Conservation (phyloP, 2,797 vertebrate species). For the Sparidentex hasta region DNA sequence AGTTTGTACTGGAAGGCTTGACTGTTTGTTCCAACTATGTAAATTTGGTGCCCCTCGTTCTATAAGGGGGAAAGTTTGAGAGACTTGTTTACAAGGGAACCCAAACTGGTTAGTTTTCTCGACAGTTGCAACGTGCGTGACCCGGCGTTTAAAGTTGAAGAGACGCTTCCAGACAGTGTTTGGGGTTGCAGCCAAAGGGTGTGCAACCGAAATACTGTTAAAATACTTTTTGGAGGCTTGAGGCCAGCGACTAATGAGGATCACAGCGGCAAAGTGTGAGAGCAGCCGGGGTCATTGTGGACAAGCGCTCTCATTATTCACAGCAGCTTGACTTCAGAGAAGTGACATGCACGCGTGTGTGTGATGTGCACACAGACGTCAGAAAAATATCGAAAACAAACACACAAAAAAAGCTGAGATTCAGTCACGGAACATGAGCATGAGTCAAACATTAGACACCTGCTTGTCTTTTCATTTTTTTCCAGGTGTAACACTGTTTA, state of each 20-base stretch:
- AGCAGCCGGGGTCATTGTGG: conserved; percentile 54
- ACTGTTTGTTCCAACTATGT: conserved; percentile 7
- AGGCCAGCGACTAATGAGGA: conserved; percentile 49
- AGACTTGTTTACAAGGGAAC: neutral
- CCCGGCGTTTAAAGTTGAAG: conserved; percentile 35
- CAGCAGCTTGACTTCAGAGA: conserved; percentile 39
- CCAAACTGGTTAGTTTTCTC: conserved; percentile 5
- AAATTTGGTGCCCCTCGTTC: conserved; percentile 7
- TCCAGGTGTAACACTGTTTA: neutral
- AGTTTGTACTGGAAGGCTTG: conserved; percentile 5
- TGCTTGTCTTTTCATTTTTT: neutral
- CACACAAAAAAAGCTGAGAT: too few relatives aligned
- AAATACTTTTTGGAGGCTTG: conserved; percentile 33
- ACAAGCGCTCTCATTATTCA: conserved; percentile 66
- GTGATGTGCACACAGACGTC: neutral
- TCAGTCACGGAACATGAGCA: neutral
- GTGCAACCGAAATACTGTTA: conserved; percentile 39
- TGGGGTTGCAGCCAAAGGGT: conserved; percentile 25
- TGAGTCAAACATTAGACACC: neutral
- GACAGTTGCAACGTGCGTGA: conserved; percentile 29
- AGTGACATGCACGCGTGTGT: conserved; percentile 7
- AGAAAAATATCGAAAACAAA: conserved; percentile 15
- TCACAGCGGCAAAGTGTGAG: conserved; percentile 58
- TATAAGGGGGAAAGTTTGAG: neutral
- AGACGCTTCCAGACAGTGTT: conserved; percentile 49